Percentiles rank a stretch among this genome's conserved stretches.
phyloP scores from a whole-genome alignment of 2,797 vertebrate species.

The Glyptemys insculpta region DNA sequence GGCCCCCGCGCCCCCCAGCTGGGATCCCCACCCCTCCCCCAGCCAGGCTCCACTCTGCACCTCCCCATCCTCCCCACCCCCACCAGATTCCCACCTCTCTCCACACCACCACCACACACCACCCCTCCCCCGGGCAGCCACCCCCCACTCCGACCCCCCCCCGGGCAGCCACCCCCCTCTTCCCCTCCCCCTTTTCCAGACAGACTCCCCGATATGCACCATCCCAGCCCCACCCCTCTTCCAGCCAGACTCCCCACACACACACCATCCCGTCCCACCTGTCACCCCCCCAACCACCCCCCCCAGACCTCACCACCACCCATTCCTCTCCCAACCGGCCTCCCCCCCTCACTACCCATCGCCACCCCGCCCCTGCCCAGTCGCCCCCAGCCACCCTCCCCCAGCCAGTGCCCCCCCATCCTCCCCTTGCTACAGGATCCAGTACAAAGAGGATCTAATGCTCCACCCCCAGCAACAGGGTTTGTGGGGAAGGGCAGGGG shows the following conservation, averaged over 20 bases:
- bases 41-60: fast-evolving
- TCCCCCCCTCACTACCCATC: background rate
- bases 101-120: too few species aligned
- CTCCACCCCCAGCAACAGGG: background rate
- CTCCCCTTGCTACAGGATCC: background rate
- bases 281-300: background rate
- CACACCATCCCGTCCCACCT: background rate
- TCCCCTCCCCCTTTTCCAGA: too few species aligned
- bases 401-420: background rate
- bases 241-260: too few species aligned
- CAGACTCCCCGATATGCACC: too few species aligned
- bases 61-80: too few species aligned
- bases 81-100: too few species aligned
- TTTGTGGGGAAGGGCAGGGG: background rate
- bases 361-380: background rate
- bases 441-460: background rate
- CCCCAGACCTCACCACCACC: background rate
- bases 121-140: too few species aligned
- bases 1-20: too few species aligned
- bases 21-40: too few species aligned
- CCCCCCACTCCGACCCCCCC: too few species aligned
- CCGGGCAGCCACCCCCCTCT: too few species aligned
- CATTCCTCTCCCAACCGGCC: background rate
- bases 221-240: fast-evolving
- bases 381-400: background rate